These are phyloP conservation scores for Montifringilla adamsi DNA, from an alignment of 2,113 vertebrate genomes.

Conservation along the genomic window DNA sequence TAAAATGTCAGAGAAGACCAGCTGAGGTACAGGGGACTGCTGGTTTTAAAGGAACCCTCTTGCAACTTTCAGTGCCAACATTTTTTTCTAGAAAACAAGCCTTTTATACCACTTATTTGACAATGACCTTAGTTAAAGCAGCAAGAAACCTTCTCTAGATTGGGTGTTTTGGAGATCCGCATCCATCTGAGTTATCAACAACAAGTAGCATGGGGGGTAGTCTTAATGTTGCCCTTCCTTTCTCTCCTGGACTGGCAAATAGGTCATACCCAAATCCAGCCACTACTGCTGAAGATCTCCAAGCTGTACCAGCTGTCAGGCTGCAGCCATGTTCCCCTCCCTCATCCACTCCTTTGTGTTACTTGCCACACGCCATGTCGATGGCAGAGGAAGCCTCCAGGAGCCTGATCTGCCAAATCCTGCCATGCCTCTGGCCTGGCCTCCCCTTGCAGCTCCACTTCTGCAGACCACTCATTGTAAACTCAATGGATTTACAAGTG, in stretches of 20 bases:
- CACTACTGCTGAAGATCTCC: neutral
- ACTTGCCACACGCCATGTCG: rapidly evolving
- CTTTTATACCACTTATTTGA: neutral
- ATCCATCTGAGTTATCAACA: rapidly evolving
- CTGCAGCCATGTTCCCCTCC: neutral
- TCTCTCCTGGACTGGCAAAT: neutral
- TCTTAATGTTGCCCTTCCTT: neutral
- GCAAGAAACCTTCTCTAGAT: neutral
- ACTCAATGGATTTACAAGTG: neutral
- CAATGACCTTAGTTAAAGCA: neutral
- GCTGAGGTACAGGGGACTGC: rapidly evolving
- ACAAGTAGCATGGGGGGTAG: rapidly evolving
- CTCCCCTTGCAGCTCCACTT: neutral
- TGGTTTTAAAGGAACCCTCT: neutral
- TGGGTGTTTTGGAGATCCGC: neutral
- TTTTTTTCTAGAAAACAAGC: neutral
- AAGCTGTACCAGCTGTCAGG: neutral
- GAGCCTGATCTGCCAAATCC: neutral
- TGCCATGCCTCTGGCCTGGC: rapidly evolving
- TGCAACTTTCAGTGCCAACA: too few species aligned
- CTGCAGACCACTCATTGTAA: neutral
- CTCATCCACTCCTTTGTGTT: rapidly evolving
- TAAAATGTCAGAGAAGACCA: rapidly evolving
- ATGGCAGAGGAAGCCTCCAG: neutral
- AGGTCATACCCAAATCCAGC: neutral